Evolutionary conservation across 1,140 invertebrate genomes (phyloP), one percentile per base, ranked within the genome.

Genomic region (Ptiloglossa arizonensis): DNA sequence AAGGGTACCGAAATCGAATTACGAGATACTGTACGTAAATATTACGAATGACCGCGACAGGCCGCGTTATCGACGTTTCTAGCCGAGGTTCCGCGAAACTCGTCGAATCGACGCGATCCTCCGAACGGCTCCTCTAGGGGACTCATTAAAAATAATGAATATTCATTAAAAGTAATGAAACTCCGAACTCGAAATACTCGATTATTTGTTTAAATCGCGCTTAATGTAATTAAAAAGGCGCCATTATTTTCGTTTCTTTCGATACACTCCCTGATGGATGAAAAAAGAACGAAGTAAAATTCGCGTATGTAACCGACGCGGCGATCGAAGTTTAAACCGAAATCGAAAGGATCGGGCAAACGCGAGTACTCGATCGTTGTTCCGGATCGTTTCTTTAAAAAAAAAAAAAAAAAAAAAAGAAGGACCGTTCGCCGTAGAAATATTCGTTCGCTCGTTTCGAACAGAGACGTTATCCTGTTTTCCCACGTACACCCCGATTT

Each of bases 121-220:
- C 19, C 2, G 57, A 4, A 50, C 64, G 38, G 38, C 57, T 71
- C 24, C 27, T 54, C 75, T 56, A 32, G 48, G 63, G 46, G 67
- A 70, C 71, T 77, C 75, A 77, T 77, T 77, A 77, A 77, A 77
- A 70, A 77, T 77, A 77, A 77, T 77, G 75, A 68, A 77, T 71
- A 70, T 77, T 77, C 56, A 71, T 77, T 77, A 77, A 77, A 77
- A 70, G 69, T 77, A 77, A 77, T 77, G 70, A 75, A 76, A 68
- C 50, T 71, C 27, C 38, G 44, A 72, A 74, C 50, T 57, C 29
- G 52, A 69, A 69, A 73, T 29, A 77, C 62, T 77, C 38, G 68
- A 77, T 77, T 76, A 77, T 73, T 78, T 72, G 77, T 82, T 85
- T 81, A 70, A 81, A 71, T 52, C 38, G 67, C 44, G 48, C 27